A percentile compares a stretch with the other conserved stretches of the same genome.
Evolutionary conservation across 2,888 invertebrate genomes (phyloP).

Genomic region (Tipula vernalis): DNA sequence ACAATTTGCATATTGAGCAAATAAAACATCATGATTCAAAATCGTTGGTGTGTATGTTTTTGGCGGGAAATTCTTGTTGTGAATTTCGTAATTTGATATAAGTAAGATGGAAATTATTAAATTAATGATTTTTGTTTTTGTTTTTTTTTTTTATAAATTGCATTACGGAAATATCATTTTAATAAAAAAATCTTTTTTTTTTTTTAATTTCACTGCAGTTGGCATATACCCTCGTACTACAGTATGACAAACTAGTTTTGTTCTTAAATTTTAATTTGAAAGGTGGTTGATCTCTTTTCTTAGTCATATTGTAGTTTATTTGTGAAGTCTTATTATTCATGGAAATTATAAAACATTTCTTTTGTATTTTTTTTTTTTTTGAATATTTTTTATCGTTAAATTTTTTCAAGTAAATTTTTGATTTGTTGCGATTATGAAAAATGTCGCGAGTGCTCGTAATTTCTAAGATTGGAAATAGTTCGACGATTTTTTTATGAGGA

Average conservation of each 20-base stretch:
- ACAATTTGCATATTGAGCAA: not conserved
- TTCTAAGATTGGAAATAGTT: not conserved
- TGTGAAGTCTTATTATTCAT: not conserved
- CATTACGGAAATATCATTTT: not conserved
- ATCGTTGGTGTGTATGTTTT: not conserved
- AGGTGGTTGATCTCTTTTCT: not conserved
- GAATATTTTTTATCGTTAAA: not conserved
- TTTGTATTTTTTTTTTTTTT: not conserved
- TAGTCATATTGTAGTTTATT: not conserved
- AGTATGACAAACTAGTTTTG: not conserved
- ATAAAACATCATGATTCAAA: not conserved
- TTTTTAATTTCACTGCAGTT: not conserved
- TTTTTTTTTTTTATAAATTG: not conserved
- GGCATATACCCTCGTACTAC: not conserved
- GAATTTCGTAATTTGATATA: not conserved
- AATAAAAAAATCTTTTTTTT: not conserved
- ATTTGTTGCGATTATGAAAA: not conserved
- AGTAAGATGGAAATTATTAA: not conserved
- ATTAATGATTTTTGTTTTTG: not conserved
- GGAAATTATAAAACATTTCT: not conserved
- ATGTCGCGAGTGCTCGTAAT: not conserved
- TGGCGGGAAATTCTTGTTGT: not conserved
- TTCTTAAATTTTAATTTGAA: not conserved
- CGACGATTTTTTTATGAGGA: not conserved
- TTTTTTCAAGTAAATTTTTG: not conserved